Conservation (phyloP, 2,888 invertebrate species). For the Campopleginae sp. region DNA sequence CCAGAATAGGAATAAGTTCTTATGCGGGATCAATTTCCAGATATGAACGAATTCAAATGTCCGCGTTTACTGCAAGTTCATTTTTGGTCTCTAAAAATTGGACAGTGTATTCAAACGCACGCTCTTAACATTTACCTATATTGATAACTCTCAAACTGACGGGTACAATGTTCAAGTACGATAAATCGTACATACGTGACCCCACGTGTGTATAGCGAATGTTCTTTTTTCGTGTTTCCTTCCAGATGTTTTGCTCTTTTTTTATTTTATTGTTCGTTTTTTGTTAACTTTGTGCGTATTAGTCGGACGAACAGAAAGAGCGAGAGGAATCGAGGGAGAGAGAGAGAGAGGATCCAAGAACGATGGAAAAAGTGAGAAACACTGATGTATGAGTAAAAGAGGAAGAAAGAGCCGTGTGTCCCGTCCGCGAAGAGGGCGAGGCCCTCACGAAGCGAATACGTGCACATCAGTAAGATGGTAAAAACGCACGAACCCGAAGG, state of each 20-base stretch:
- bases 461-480: slow-evolving; percentile 72
- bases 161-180: slow-evolving; percentile 45
- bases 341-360: slow-evolving; percentile 63
- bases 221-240: slow-evolving; percentile 52
- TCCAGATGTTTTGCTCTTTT: slow-evolving; percentile 36
- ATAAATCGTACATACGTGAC: slow-evolving; percentile 66
- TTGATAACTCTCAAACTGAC: slow-evolving; percentile 57
- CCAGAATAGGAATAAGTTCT: neutral
- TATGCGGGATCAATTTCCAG: neutral
- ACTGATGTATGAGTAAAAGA: slow-evolving; percentile 67
- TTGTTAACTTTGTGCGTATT: slow-evolving; percentile 55
- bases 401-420: slow-evolving; percentile 56
- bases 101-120: slow-evolving; percentile 21
- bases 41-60: neutral
- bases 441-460: slow-evolving; percentile 74
- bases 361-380: slow-evolving; percentile 69
- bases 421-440: slow-evolving; percentile 72
- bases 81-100: neutral
- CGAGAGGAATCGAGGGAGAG: slow-evolving; percentile 42
- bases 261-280: slow-evolving; percentile 33
- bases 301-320: slow-evolving; percentile 48
- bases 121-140: slow-evolving; percentile 47
- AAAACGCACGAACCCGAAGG: slow-evolving; percentile 73
- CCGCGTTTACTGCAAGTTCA: neutral
- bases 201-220: slow-evolving; percentile 52